phyloP scores from a whole-genome alignment of 2,888 invertebrate species.

The Sesia apiformis region DNA sequence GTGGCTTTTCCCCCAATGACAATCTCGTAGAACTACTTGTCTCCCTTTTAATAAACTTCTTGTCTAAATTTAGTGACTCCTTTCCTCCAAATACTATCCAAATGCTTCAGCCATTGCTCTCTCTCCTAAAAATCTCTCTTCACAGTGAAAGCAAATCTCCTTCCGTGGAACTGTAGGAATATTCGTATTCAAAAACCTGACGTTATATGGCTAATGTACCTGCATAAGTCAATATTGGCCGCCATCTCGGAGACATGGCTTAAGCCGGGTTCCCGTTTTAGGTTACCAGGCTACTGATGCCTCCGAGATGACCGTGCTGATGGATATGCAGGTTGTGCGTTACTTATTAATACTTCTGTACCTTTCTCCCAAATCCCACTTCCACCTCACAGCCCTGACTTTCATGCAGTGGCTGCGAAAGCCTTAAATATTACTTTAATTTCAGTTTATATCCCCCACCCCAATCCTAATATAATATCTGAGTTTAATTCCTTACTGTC shows the following conservation, averaged over 20 bases:
- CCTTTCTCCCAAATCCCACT: too few species aligned
- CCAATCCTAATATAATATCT: too few species aligned
- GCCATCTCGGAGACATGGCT: slow-evolving; percentile 3
- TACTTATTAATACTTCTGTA: too few species aligned
- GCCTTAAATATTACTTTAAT: too few species aligned
- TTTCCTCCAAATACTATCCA: slow-evolving; percentile 1
- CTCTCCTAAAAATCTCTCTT: background rate
- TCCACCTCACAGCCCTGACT: too few species aligned
- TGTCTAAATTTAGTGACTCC: slow-evolving; percentile 1
- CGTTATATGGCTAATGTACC: background rate
- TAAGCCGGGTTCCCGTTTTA: background rate
- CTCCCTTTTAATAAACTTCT: background rate
- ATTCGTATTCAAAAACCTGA: slow-evolving; percentile 2
- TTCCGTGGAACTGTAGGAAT: slow-evolving; percentile 1
- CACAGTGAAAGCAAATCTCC: background rate
- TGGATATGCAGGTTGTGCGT: too few species aligned
- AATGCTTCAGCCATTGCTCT: background rate
- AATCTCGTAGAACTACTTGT: too few species aligned
- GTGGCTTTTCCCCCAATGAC: too few species aligned
- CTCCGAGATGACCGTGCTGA: slow-evolving; percentile 6
- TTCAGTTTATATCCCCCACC: too few species aligned
- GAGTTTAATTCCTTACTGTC: too few species aligned
- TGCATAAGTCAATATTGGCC: background rate
- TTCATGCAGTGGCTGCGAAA: too few species aligned
- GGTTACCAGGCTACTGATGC: background rate